A percentile compares a stretch with the other conserved stretches of the same genome.
Conservation (phyloP, 2,888 invertebrate genomes). For the Pyrrhia umbra region DNA sequence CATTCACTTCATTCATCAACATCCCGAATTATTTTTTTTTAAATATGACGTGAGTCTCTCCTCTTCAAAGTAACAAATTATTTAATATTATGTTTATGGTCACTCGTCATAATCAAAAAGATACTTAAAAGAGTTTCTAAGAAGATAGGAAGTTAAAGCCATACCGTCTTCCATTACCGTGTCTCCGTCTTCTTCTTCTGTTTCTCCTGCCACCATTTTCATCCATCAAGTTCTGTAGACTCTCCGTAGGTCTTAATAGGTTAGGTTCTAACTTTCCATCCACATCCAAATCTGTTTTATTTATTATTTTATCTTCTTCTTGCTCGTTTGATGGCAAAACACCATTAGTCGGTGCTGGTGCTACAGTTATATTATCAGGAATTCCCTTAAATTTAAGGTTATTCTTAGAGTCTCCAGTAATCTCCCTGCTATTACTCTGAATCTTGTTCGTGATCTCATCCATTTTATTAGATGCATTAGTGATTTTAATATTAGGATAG, state of each 20-base stretch:
- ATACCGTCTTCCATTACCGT: constrained; percentile 86
- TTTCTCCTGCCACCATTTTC: constrained; percentile 72
- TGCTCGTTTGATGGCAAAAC: constrained; percentile 81
- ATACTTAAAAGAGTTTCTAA: constrained; percentile 19
- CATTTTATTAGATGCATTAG: constrained; percentile 82
- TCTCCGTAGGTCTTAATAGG: constrained; percentile 82
- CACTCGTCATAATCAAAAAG: no score
- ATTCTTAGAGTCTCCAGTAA: constrained; percentile 87
- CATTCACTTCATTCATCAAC: no score
- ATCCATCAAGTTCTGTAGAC: constrained; percentile 80
- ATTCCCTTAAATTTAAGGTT: constrained; percentile 84
- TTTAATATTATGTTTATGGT: no score
- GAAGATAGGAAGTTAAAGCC: constrained; percentile 52
- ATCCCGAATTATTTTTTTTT: no score
- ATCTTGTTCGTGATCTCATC: constrained; percentile 89
- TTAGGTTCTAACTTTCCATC: constrained; percentile 75
- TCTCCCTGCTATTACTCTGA: constrained; percentile 89
- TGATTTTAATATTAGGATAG: constrained; percentile 81
- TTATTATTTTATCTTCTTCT: constrained; percentile 77
- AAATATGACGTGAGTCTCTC: no score
- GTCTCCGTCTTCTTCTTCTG: constrained; percentile 78
- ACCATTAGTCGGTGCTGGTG: constrained; percentile 87
- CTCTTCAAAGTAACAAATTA: no score
- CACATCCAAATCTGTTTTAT: constrained; percentile 73
- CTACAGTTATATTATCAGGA: constrained; percentile 85